Conservation (phyloP, 2,888 invertebrate genomes). For the Crossocerus cetratus region DNA sequence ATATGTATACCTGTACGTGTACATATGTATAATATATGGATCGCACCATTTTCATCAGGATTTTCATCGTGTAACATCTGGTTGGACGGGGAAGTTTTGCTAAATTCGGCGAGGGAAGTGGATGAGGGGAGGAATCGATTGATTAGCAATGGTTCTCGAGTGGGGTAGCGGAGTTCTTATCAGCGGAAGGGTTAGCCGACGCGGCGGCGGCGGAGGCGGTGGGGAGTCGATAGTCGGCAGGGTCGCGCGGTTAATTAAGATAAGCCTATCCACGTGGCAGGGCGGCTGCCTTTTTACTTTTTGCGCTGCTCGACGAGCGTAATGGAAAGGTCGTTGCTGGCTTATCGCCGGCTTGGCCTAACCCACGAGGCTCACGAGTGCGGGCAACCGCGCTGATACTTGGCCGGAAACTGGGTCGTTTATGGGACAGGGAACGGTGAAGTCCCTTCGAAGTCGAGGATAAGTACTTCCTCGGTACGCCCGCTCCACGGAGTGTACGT, state of each 20-base stretch:
- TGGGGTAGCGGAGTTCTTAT: neutral
- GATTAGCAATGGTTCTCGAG: neutral
- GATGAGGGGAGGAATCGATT: neutral
- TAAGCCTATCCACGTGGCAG: slow-evolving; percentile 9
- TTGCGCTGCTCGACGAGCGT: slow-evolving; percentile 25
- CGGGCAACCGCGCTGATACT: slow-evolving; percentile 10
- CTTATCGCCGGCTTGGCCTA: slow-evolving; percentile 11
- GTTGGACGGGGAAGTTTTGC: too few relatives aligned
- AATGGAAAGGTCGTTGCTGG: slow-evolving; percentile 31
- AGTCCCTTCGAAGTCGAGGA: slow-evolving; percentile 31
- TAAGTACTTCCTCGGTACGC: slow-evolving; percentile 36
- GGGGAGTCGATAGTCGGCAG: neutral
- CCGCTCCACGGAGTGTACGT: slow-evolving; percentile 16
- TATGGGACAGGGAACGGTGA: slow-evolving; percentile 22
- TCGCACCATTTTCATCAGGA: too few relatives aligned
- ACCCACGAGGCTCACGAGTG: slow-evolving; percentile 16
- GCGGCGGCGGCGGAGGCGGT: too few relatives aligned
- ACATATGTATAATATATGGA: too few relatives aligned
- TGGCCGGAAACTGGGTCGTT: slow-evolving; percentile 35
- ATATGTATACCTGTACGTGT: too few relatives aligned
- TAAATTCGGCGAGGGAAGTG: too few relatives aligned
- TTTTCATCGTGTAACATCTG: neutral
- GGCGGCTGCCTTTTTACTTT: slow-evolving; percentile 28
- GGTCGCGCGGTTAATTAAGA: slow-evolving; percentile 26
- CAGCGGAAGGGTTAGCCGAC: too few relatives aligned